Base-by-base conservation (phyloP, 2,113 vertebrate species). In the Pseudopipra pipra region DNA sequence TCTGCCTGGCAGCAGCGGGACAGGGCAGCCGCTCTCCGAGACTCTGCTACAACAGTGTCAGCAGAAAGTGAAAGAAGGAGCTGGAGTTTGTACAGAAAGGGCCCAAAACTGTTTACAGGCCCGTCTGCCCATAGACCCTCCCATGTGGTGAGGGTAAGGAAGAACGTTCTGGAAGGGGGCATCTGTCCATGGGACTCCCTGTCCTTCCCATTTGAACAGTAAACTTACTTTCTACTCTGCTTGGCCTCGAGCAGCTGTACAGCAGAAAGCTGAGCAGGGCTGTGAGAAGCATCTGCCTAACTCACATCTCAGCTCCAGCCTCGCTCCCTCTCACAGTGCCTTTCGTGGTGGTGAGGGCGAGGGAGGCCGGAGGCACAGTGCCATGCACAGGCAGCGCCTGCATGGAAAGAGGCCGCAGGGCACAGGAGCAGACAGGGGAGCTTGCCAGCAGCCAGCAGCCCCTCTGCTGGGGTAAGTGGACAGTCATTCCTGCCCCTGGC, bases 351-450 rank as follows among this genome's bases (percentile, higher is more conserved):
- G 20, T 12, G 39, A 28, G 37, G 5, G 13, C 0, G 6, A 27
- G 22, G 25, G 51, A 31, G 41, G n/a, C 22, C 39, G n/a, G 25
- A 28, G 35, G 41, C 35, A 8, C 0, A 13, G 73, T 3, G 27
- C n/a, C n/a, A 5, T 31, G 72, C 22, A 0, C 20, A 5, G 20
- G 39, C 6, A 15, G n/a, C 0, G 23, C 2, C 1, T 1, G 8
- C 14, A 0, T 0, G 4, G 46, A 6, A 22, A 15, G 24, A 35
- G 58, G 30, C 56, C 0, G 1, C 27, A 5, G 54, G 30, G 44
- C 14, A 30, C 13, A 5, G 51, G 19, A 62, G 49, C 3, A 0
- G 20, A 20, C 18, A 4, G 49, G 14, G 35, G 11, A 33, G 31
- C 9, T 35, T 61, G 8, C 12, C 5, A 0, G 46, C 25, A 28